Percentiles rank a stretch among this genome's conserved stretches.
These are phyloP conservation scores for Lucilia sericata DNA, from an alignment of 1,140 invertebrate genomes.

Conservation along the genomic window DNA sequence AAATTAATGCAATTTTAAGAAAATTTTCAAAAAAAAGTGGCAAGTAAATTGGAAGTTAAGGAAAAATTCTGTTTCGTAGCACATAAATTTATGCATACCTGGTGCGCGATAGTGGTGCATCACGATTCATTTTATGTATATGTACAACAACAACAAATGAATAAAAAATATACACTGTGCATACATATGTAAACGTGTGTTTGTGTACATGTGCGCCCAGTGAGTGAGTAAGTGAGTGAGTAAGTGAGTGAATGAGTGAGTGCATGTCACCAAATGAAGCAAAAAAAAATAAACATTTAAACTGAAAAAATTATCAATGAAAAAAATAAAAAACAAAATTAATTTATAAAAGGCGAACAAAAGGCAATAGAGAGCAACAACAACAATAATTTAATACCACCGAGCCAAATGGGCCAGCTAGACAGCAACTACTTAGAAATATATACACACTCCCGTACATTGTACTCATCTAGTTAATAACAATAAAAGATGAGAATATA, in stretches of 20 bases:
- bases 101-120: slow-evolving; percentile 22
- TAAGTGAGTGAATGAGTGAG: not conserved
- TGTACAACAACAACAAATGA: not conserved
- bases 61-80: not conserved
- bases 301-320: slow-evolving; percentile 11
- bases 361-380: not conserved
- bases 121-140: not conserved
- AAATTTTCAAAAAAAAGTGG: not conserved
- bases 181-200: not conserved
- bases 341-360: not conserved
- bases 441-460: not conserved
- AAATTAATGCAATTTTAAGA: not conserved
- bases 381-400: slow-evolving; percentile 1
- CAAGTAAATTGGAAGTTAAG: not conserved
- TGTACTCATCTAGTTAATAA: not conserved
- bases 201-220: not conserved
- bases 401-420: not conserved
- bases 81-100: slow-evolving; percentile 21
- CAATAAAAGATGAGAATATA: not conserved
- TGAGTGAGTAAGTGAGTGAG: not conserved
- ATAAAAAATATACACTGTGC: not conserved
- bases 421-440: not conserved
- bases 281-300: slow-evolving; percentile 5
- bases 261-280: not conserved
- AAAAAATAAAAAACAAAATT: not conserved